phyloP scores from a whole-genome alignment of 2,888 invertebrate genomes.

The Melipona bicolor region DNA sequence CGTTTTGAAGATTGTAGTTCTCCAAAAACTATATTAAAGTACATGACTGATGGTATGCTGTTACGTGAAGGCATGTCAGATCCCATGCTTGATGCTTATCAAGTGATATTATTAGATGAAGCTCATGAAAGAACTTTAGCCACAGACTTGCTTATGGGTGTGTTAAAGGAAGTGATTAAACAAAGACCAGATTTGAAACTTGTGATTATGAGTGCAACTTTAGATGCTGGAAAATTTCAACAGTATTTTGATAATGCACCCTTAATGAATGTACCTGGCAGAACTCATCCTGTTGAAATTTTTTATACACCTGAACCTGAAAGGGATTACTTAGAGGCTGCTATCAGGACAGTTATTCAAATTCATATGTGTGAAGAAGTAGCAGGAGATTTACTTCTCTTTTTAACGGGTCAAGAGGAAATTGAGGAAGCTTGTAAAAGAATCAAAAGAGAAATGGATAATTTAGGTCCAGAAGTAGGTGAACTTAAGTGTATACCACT shows the following conservation, averaged over 20 bases:
- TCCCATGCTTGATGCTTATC: constrained; percentile 98
- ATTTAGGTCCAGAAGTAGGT: constrained; percentile 97
- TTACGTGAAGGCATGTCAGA: constrained; percentile 99
- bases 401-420: constrained; percentile 96
- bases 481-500: constrained; percentile 99
- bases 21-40: constrained; percentile 96
- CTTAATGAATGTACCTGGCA: constrained; percentile 98
- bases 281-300: constrained; percentile 98
- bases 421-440: constrained; percentile 99
- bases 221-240: constrained; percentile 99
- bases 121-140: constrained; percentile 99
- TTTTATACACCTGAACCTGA: constrained; percentile 99
- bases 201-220: constrained; percentile 99
- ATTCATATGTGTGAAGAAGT: constrained; percentile 98
- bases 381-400: constrained; percentile 95
- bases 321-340: constrained; percentile 98
- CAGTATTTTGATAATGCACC: constrained; percentile 99
- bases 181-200: constrained; percentile 97
- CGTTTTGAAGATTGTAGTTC: constrained; percentile 99
- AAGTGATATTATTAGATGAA: constrained; percentile 98
- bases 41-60: constrained; percentile 99
- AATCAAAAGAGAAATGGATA: constrained; percentile 97
- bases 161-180: constrained; percentile 97
- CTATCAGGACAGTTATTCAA: constrained; percentile 98
- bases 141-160: constrained; percentile 99